Conservation (phyloP, 2,797 vertebrate species). For the Poliocrania exsul region DNA sequence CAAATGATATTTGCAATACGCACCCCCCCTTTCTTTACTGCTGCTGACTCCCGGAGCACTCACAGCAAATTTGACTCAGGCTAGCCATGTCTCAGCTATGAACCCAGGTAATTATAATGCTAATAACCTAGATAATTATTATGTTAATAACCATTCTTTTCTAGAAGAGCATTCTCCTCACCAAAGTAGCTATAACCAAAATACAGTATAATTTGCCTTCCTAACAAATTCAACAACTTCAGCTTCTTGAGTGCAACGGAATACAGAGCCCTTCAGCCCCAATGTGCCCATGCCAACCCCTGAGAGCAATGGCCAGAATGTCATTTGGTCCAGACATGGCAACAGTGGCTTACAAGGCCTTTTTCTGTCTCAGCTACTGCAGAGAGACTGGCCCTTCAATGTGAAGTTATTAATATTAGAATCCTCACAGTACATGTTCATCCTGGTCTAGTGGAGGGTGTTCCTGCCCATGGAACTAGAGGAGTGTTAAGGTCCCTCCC, state of each 20-base stretch:
- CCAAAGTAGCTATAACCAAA: background rate
- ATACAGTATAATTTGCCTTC: background rate
- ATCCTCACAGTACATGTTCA: background rate
- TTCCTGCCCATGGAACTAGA: background rate
- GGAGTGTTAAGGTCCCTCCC: background rate
- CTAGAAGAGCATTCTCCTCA: background rate
- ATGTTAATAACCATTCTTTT: background rate
- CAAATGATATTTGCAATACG: background rate
- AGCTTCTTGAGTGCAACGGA: background rate
- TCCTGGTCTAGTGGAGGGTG: background rate
- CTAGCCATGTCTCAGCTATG: background rate
- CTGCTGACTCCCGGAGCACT: background rate
- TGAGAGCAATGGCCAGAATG: background rate
- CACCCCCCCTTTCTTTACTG: background rate
- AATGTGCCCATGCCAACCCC: background rate
- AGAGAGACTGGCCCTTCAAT: background rate
- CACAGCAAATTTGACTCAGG: background rate
- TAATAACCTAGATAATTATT: background rate
- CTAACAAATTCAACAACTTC: background rate
- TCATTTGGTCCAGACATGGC: background rate
- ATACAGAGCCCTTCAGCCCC: background rate
- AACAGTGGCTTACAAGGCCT: background rate
- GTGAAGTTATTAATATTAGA: background rate
- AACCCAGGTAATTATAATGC: background rate
- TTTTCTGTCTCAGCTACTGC: background rate